Evolutionary conservation across 2,888 invertebrate species (phyloP).

Genomic region (Lepas anatifera): DNA sequence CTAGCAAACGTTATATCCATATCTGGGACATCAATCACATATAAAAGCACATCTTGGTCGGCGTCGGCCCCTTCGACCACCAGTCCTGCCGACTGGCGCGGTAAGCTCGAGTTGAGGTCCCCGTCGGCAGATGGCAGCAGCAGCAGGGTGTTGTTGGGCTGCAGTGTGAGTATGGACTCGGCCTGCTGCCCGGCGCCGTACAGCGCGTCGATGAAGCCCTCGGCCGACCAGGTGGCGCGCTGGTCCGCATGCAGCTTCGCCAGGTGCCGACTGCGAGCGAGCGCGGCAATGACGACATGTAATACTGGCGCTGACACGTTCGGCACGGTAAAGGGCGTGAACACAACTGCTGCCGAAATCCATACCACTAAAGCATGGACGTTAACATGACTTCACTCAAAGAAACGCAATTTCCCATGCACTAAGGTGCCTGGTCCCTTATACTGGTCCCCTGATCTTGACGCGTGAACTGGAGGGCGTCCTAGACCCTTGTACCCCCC

Average conservation of each 20-base stretch:
- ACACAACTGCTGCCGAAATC: no score
- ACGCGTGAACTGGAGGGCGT: no score
- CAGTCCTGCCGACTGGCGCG: not conserved
- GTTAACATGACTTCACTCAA: no score
- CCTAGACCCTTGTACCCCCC: no score
- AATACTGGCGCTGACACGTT: no score
- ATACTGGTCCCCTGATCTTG: no score
- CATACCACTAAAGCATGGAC: no score
- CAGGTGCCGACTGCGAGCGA: not conserved
- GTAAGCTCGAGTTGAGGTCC: not conserved
- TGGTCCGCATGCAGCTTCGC: not conserved
- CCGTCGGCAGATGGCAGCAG: not conserved
- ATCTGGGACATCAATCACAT: not conserved
- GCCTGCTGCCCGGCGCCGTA: not conserved
- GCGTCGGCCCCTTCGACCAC: not conserved
- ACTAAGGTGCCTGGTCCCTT: no score
- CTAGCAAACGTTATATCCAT: not conserved
- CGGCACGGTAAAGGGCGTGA: no score
- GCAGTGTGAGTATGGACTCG: not conserved
- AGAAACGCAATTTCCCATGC: no score
- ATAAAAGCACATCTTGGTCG: not conserved
- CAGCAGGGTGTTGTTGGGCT: conserved; percentile 2
- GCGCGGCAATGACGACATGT: no score
- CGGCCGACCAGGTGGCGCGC: not conserved
- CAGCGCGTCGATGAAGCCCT: not conserved